These are phyloP conservation scores for Ichneumon xanthorius DNA, from an alignment of 2,888 invertebrate genomes.

Conservation along the genomic window DNA sequence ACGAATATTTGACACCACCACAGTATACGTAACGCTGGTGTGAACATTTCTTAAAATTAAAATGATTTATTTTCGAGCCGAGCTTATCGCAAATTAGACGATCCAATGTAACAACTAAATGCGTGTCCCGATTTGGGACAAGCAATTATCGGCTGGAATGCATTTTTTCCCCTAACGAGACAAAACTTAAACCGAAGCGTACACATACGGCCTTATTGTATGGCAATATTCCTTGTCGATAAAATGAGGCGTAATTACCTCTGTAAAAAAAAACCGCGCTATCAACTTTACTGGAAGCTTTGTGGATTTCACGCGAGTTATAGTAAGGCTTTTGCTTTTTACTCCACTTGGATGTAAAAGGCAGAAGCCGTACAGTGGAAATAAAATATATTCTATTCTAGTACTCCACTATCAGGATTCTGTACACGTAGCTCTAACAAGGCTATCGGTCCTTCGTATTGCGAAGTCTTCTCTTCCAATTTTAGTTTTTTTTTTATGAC, in stretches of 20 bases:
- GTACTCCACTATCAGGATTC: constrained; percentile 24
- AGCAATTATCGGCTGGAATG: neutral
- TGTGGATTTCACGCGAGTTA: constrained; percentile 23
- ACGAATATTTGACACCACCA: too few relatives aligned
- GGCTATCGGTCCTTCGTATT: neutral
- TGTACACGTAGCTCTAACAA: neutral
- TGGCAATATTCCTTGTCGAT: neutral
- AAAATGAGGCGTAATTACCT: constrained; percentile 36
- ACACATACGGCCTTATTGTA: constrained; percentile 10
- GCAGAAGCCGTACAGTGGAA: too few relatives aligned
- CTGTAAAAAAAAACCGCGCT: constrained; percentile 11
- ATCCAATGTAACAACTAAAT: neutral
- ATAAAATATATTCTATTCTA: neutral
- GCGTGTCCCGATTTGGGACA: neutral
- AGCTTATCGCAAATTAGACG: neutral
- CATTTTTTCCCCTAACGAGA: neutral
- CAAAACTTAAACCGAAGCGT: neutral
- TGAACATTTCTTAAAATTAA: too few relatives aligned
- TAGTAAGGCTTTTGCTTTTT: too few relatives aligned
- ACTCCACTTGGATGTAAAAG: neutral
- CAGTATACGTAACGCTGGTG: too few relatives aligned
- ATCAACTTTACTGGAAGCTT: constrained; percentile 29
- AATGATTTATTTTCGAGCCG: too few relatives aligned
- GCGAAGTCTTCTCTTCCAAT: neutral
- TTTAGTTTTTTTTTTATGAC: neutral